Percentiles rank a stretch among this genome's conserved stretches.
Conservation (phyloP, 2,797 vertebrate genomes). For the Xiphophorus birchmanni region DNA sequence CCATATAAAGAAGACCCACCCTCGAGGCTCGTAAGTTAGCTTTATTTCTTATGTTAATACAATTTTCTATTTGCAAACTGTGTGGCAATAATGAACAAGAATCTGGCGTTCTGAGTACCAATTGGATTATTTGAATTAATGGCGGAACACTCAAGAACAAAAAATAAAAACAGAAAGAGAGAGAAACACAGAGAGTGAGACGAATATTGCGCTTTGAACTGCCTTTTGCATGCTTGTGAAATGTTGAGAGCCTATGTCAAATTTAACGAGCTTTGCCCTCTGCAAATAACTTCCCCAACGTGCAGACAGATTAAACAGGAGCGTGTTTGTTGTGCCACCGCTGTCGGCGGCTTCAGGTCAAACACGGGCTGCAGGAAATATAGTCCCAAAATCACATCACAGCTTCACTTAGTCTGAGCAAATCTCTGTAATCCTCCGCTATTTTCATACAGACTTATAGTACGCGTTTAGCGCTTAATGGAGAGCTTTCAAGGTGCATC, state of each 20-base stretch:
- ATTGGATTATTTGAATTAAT: conserved; percentile 16
- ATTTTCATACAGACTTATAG: conserved; percentile 34
- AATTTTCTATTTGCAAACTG: background rate
- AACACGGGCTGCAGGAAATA: conserved; percentile 25
- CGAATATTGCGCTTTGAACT: conserved; percentile 74
- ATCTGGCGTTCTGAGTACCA: conserved; percentile 1
- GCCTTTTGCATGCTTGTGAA: conserved; percentile 80
- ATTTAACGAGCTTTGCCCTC: conserved; percentile 79
- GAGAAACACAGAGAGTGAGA: conserved; percentile 22
- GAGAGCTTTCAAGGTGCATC: conserved; percentile 17
- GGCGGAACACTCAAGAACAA: background rate
- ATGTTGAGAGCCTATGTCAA: conserved; percentile 80
- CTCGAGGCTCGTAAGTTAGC: background rate
- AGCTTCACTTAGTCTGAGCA: conserved; percentile 38
- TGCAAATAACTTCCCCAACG: conserved; percentile 75
- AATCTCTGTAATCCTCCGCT: conserved; percentile 54
- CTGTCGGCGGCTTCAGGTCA: conserved; percentile 56
- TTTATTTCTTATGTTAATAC: background rate
- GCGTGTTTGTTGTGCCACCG: conserved; percentile 68
- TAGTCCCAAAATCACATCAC: conserved; percentile 21
- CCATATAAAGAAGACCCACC: background rate
- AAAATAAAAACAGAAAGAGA: background rate
- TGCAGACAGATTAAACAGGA: conserved; percentile 78
- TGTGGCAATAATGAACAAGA: background rate
- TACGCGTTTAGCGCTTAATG: conserved; percentile 25